Base-by-base conservation (phyloP, 1,140 invertebrate species). In the Tetramorium alpestre region DNA sequence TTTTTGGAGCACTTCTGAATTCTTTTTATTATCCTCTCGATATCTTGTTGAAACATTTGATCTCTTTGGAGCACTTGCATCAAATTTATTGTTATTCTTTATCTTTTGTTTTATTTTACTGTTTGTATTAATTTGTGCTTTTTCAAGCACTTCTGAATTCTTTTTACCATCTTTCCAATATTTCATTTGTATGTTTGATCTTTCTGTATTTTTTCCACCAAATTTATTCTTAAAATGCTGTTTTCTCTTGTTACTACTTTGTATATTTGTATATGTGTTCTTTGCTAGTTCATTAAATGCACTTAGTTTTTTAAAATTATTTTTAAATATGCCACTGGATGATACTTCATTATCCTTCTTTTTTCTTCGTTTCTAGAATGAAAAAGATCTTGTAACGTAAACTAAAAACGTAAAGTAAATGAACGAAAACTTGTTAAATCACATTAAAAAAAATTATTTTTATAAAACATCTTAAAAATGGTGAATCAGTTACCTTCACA, bases 301-400 rank as follows among this genome's bases (percentile, higher is more conserved):
- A 77, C n/a, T 33, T 51, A 13, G 4, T 33, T 44, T 80, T 5
- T 44, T 78, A 18, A 72, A 58, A 16, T 65, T 25, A 49, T 8
- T 85, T 67, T 78, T 85, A 28, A 44, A 1, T 54, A 22, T 44
- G 5, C 28, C n/a, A 49, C 16, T 65, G 6, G 77, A n/a, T 11
- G 0, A 1, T 18, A 1, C 8, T 28, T 18, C 38, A 16, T 54
- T 51, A 22, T 11, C 18, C 54, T 44, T 85, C 10, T 41, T 41
- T 54, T 65, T 65, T n/a, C 28, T 73, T 16, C 4, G 33, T 44
- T 72, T 82, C 78, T 82, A 56, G 13, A 82, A 82, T 8, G 6
- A 70, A 64, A 49, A 56, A 18, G n/a, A 82, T 62, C 10, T 77
- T 47, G n/a, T 13, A 28, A 64, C 5, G 41, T 41, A 22, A 54